These are phyloP conservation scores for Percopsis omiscomaycus DNA, from an alignment of 2,797 vertebrate genomes.

Conservation along the genomic window DNA sequence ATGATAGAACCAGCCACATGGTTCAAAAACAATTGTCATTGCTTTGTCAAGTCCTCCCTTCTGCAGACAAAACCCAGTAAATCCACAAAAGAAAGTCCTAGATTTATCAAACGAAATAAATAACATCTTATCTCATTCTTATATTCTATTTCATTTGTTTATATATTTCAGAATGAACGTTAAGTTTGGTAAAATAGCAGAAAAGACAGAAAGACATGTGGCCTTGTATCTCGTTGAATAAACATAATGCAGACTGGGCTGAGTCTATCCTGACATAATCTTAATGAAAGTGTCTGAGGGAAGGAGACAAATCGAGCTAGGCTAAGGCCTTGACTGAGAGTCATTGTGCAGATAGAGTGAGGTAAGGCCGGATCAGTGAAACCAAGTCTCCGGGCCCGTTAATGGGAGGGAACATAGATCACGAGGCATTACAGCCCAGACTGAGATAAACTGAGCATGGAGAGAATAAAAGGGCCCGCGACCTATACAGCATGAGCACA, in stretches of 20 bases:
- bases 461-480: slow-evolving; percentile 21
- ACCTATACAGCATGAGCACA: slow-evolving; percentile 36
- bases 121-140: slow-evolving; percentile 19
- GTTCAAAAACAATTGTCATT: neutral
- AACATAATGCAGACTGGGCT: slow-evolving; percentile 57
- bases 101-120: neutral
- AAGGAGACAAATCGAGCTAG: slow-evolving; percentile 60
- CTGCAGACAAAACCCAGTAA: slow-evolving; percentile 1
- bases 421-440: slow-evolving; percentile 39
- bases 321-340: slow-evolving; percentile 20
- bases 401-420: slow-evolving; percentile 45
- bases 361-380: slow-evolving; percentile 32
- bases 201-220: slow-evolving; percentile 21
- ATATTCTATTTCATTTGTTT: neutral
- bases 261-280: slow-evolving; percentile 74
- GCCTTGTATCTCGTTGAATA: slow-evolving; percentile 48
- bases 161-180: slow-evolving; percentile 25
- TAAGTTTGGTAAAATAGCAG: slow-evolving; percentile 13
- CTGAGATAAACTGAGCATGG: slow-evolving; percentile 36
- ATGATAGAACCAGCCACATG: too few relatives aligned
- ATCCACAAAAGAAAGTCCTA: slow-evolving; percentile 6
- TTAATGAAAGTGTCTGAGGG: slow-evolving; percentile 72
- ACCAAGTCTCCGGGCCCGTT: slow-evolving; percentile 31
- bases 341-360: slow-evolving; percentile 21
- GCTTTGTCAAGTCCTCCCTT: neutral